Base-by-base conservation (phyloP, 1,140 invertebrate genomes). In the Rhagoletis zephyria region DNA sequence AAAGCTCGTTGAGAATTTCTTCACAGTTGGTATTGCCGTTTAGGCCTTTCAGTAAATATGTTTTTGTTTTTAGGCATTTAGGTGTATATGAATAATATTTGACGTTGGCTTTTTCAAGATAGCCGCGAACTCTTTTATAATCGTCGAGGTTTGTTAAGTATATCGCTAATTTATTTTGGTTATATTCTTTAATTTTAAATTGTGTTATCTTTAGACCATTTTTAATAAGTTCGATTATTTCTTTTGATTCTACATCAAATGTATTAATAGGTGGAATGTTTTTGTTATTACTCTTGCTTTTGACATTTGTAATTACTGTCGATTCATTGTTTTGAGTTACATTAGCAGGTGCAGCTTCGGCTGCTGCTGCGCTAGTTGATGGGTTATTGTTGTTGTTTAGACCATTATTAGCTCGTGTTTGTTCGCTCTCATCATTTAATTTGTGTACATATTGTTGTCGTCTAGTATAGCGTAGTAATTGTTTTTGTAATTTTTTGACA, bases 21-120 rank as follows among this genome's bases (percentile, higher is more conserved):
- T 86, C n/a, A 30, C 40, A 12, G 30, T 86, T n/a, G 9, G 7
- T 86, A 45, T 86, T 16, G 5, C 9, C 30, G 19, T 42, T 42
- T n/a, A 86, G 40, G 14, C 61, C 61, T 86, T 86, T 64, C 40
- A 86, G 7, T 14, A 86, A 42, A 64, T 63, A 64, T 64, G 85
- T 45, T 64, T 64, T 86, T 48, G 60, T 86, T 65, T 64, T 65
- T 45, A 48, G 40, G n/a, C 14, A 42, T 64, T 86, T 86, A 6
- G 85, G 85, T n/a, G 85, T 86, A 64, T 48, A 86, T 16, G 85
- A 64, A 19, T 64, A 86, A 42, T 64, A 86, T 6, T 86, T 86
- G n/a, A 63, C 65, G 19, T 64, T 40, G n/a, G 60, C 12, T 86
- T 64, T 85, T 42, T 45, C 19, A 12, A 45, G 65, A 65, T 42